Conservation (phyloP, 2,113 vertebrate genomes). For the Hypocryptadius cinnamomeus region DNA sequence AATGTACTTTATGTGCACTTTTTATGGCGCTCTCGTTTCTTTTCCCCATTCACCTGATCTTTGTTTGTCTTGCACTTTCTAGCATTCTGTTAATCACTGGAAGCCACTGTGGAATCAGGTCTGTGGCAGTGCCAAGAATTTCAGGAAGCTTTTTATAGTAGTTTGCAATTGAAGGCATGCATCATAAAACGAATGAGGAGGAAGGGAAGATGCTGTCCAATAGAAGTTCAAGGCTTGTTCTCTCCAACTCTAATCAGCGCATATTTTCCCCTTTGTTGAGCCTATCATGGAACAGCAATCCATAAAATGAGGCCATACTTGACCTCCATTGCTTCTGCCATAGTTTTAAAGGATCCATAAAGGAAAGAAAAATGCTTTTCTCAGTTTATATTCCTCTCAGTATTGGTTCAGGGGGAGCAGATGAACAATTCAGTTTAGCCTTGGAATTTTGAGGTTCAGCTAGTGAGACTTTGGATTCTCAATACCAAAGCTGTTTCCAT, state of each 20-base stretch:
- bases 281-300: neutral
- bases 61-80: slow-evolving; percentile 49
- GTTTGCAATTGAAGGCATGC: slow-evolving; percentile 30
- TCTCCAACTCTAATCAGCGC: neutral
- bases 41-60: slow-evolving; percentile 54
- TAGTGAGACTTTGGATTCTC: neutral
- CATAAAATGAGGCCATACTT: neutral
- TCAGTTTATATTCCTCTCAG: neutral
- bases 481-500: neutral
- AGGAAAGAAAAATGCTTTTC: neutral
- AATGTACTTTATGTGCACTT: slow-evolving; percentile 15
- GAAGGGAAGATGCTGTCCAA: slow-evolving; percentile 12
- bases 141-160: slow-evolving; percentile 53
- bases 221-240: neutral
- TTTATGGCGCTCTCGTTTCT: slow-evolving; percentile 30
- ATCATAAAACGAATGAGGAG: neutral
- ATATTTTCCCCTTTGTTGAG: slow-evolving; percentile 9
- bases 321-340: neutral
- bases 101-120: slow-evolving; percentile 41
- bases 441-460: neutral
- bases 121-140: slow-evolving; percentile 32
- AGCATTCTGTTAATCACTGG: slow-evolving; percentile 49
- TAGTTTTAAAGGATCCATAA: neutral
- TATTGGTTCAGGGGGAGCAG: neutral
- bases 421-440: neutral